Evolutionary conservation across 2,888 invertebrate species (phyloP).

Genomic region (Tortricodes alternella): DNA sequence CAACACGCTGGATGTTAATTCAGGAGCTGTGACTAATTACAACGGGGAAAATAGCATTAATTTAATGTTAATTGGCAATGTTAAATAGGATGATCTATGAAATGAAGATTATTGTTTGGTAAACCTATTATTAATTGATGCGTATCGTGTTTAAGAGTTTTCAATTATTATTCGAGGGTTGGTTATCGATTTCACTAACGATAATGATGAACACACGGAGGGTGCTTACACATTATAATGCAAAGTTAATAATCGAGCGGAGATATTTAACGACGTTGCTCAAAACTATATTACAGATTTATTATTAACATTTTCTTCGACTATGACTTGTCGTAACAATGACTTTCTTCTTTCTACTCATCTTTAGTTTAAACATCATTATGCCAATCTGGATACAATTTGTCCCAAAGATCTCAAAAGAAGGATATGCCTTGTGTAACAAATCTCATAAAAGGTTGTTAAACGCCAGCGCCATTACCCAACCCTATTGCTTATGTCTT

Average conservation of each 20-base stretch:
- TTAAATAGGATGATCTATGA: not conserved
- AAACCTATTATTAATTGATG: not conserved
- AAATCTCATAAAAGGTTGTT: too few relatives aligned
- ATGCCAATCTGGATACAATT: too few relatives aligned
- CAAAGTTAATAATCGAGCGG: not conserved
- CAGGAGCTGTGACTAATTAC: conserved; percentile 9
- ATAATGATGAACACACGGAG: conserved; percentile 9
- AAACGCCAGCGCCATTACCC: too few relatives aligned
- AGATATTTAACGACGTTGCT: not conserved
- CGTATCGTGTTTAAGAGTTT: not conserved
- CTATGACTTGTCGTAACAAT: too few relatives aligned
- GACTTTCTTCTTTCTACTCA: too few relatives aligned
- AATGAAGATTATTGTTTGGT: not conserved
- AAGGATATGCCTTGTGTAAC: too few relatives aligned
- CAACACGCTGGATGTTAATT: conserved; percentile 16
- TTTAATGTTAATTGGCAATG: conserved; percentile 10
- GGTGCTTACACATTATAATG: conserved; percentile 5
- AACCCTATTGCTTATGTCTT: too few relatives aligned
- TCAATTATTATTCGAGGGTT: conserved; percentile 7
- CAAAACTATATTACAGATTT: not conserved
- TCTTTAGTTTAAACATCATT: too few relatives aligned
- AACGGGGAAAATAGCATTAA: conserved; percentile 8
- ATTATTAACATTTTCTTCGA: too few relatives aligned
- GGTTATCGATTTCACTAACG: conserved; percentile 2
- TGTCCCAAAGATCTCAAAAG: too few relatives aligned